Base-by-base conservation (phyloP, 2,888 invertebrate genomes). In the Embidobia sp. region DNA sequence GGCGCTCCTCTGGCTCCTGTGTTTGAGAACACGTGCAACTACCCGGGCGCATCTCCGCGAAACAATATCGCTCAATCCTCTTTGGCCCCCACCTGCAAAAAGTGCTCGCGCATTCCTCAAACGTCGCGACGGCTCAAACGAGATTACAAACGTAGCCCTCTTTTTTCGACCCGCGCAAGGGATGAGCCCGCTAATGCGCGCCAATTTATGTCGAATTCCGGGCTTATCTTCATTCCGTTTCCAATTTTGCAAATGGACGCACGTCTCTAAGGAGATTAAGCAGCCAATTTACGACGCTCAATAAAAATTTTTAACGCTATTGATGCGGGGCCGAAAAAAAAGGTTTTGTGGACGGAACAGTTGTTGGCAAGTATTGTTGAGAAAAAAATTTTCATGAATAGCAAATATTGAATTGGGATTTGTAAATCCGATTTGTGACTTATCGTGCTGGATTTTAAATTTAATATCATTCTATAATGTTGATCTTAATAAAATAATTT, bases 181-280 rank as follows among this genome's bases (percentile, higher is more conserved):
- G 48, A 67, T 49, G 55, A 57, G 51, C 48, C 35, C 33, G 75
- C 61, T 75, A 75, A 75, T 75, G 55, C 74, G 40, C 15, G 53
- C 74, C 53, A 67, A 67, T 75, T 75, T 75, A 75, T 75, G 61
- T 75, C 67, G 61, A 75, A 75, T 73, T 64, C 67, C 61, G 10
- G 27, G 67, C 67, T 75, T 75, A 75, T 75, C 74, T 61, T 51
- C 55, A 29, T 75, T 61, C 59, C 74, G 44, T 61, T 74, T 74
- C 74, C 74, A 75, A 75, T 75, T 75, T 61, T 61, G 67, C 74
- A 75, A 75, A 75, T 75, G 74, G 74, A 67, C 49, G 67, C 31
- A 40, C 19, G 18, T 13, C 37, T 67, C n/a, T n/a, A 61, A 67
- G 74, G 48, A 67, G 74, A 67, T 75, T 75, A 75, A 27, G 11